A percentile compares a stretch with the other conserved stretches of the same genome.
Evolutionary conservation across 2,888 invertebrate species (phyloP).

Genomic region (Allygus modestus): DNA sequence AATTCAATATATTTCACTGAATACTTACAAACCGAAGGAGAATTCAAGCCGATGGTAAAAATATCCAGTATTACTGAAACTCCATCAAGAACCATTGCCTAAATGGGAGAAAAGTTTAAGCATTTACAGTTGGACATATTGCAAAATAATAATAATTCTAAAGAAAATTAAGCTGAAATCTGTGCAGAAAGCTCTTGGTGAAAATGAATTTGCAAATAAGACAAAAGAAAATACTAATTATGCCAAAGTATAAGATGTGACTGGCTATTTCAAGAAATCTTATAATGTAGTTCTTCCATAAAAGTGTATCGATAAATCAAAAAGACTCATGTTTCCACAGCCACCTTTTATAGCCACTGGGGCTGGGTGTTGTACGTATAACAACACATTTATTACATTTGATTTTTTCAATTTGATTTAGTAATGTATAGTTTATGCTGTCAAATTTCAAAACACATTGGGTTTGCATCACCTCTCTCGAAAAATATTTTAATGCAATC

Average conservation of each 20-base stretch:
- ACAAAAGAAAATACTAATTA: neutral
- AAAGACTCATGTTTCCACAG: too few relatives aligned
- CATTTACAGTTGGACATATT: neutral
- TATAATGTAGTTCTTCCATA: too few relatives aligned
- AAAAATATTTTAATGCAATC: too few relatives aligned
- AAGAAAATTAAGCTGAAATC: neutral
- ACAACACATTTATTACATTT: neutral
- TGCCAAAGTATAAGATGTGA: too few relatives aligned
- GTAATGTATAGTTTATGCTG: too few relatives aligned
- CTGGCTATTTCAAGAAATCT: too few relatives aligned
- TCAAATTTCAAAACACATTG: too few relatives aligned
- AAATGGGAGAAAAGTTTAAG: neutral
- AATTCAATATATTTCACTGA: neutral
- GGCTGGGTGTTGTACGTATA: neutral
- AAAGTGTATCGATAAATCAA: too few relatives aligned
- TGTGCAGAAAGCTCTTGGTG: slow-evolving; percentile 45
- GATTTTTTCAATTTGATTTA: too few relatives aligned
- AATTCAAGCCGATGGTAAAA: slow-evolving; percentile 42
- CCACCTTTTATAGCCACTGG: neutral
- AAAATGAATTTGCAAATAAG: neutral
- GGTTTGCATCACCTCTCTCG: too few relatives aligned
- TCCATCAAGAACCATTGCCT: slow-evolving; percentile 58
- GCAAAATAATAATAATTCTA: neutral
- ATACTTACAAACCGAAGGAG: slow-evolving; percentile 52
- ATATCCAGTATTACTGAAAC: slow-evolving; percentile 52